These are phyloP conservation scores for Halichondria panicea DNA, from an alignment of 37 sponge, comb jelly and placozoan species.

Conservation along the genomic window DNA sequence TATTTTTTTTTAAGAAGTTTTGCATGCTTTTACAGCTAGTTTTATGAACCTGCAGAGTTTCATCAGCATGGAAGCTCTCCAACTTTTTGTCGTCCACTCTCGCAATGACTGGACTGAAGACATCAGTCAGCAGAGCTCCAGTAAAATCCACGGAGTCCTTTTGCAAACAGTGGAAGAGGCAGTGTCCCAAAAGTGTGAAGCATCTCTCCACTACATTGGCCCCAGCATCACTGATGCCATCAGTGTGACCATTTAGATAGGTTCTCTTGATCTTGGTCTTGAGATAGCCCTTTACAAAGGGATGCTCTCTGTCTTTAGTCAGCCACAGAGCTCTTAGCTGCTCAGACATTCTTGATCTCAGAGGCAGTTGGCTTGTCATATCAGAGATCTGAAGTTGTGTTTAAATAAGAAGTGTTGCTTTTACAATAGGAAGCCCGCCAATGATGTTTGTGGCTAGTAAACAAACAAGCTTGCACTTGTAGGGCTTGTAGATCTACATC, in stretches of 20 bases:
- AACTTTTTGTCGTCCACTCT: constrained; percentile 22
- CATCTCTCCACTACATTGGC: constrained; percentile 17
- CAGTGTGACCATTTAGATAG: not conserved
- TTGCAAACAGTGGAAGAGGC: constrained; percentile 17
- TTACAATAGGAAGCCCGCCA: too few species aligned
- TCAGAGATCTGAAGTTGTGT: too few species aligned
- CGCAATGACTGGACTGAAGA: constrained; percentile 40
- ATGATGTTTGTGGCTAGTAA: too few species aligned
- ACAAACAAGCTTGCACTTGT: too few species aligned
- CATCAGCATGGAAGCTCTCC: not conserved
- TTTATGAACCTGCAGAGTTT: constrained; percentile 21
- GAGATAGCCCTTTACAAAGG: constrained; percentile 19
- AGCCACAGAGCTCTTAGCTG: constrained; percentile 48
- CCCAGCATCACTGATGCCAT: not conserved
- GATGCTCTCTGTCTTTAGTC: constrained; percentile 6
- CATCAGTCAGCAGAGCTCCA: constrained; percentile 34
- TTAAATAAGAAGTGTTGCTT: not conserved
- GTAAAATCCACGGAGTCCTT: constrained; percentile 31
- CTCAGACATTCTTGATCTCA: constrained; percentile 22
- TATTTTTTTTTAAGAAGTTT: not conserved
- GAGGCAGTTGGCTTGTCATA: too few species aligned
- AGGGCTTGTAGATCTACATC: too few species aligned
- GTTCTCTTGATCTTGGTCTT: not conserved
- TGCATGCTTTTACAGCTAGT: too few species aligned
- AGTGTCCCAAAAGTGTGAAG: constrained; percentile 33